Base-by-base conservation (phyloP, 2,797 vertebrate species). In the Pterois miles region DNA sequence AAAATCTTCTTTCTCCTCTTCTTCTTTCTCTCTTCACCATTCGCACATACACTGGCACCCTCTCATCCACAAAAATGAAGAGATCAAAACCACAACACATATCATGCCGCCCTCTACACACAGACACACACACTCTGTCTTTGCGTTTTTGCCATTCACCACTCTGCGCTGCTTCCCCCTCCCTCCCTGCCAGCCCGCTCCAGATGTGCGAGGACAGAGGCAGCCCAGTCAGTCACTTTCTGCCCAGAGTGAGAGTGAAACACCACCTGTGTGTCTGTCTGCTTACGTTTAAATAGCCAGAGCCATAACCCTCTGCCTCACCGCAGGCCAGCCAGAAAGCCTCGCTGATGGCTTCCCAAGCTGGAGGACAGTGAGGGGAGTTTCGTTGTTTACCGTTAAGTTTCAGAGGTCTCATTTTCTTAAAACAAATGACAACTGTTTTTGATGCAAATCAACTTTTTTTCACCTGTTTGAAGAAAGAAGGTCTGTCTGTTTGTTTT, bases 181-280 rank as follows among this genome's bases (percentile, higher is more conserved):
- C 50, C 78, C 59, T 54, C 69, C 69, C 40, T 29, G 58, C 63
- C 75, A 68, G 70, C 71, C 60, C 25, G 20, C 71, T 90, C 85
- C 90, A 91, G 89, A 92, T 92, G 87, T 91, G 86, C 65, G 71
- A 77, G 74, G 80, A 88, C 82, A 88, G 88, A 90, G 83, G 76
- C 75, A 82, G 82, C 82, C 81, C 81, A 87, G 82, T 74, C 83
- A 83, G 84, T 83, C 81, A 87, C 78, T 89, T 84, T 91, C 89
- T 80, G 78, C 74, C 70, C 64, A 14, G 82, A 84, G 89, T 81
- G 75, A 89, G 86, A 93, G 90, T 86, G 86, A 88, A 91, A 85
- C 88, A 90, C 90, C 93, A 93, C 91, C 91, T 93, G 90, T 82
- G 72, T 71, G 82, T 86, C 84, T 88, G 85, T 86, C 78, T 89